Evolutionary conservation across 1,140 invertebrate genomes (phyloP).

Genomic region (Solen grandis): DNA sequence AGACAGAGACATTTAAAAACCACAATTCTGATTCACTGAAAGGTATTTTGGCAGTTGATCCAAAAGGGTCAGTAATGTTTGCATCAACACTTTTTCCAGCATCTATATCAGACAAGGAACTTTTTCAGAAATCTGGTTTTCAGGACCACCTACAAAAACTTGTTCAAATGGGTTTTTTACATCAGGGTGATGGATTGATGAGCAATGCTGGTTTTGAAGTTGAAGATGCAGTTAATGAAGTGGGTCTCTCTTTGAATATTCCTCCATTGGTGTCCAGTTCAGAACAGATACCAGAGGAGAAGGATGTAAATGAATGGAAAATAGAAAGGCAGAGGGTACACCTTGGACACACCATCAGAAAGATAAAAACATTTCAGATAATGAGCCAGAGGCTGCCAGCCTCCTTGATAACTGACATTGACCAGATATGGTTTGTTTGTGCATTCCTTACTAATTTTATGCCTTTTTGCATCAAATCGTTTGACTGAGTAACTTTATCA

Average conservation of each 20-base stretch:
- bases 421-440: too few species aligned
- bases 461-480: too few species aligned
- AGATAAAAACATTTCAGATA: too few species aligned
- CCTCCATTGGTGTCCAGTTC: conserved; percentile 2
- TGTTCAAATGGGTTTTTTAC: not conserved
- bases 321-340: too few species aligned
- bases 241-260: conserved; percentile 6
- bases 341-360: too few species aligned
- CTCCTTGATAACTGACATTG: too few species aligned
- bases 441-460: too few species aligned
- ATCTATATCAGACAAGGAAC: conserved; percentile 54
- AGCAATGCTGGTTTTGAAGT: conserved; percentile 26
- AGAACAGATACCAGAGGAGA: conserved; percentile 17
- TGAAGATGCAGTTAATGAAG: not conserved
- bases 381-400: too few species aligned
- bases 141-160: not conserved
- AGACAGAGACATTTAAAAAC: conserved; percentile 46
- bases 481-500: too few species aligned
- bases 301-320: too few species aligned
- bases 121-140: conserved; percentile 38
- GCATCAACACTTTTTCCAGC: conserved; percentile 53
- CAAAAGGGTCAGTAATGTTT: conserved; percentile 54
- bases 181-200: conserved; percentile 37
- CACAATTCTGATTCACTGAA: conserved; percentile 35
- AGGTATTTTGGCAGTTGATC: conserved; percentile 39